Evolutionary conservation across 2,113 vertebrate species (phyloP), one percentile per base, ranked within the genome.

Genomic region (Ptychochromis oligacanthus): DNA sequence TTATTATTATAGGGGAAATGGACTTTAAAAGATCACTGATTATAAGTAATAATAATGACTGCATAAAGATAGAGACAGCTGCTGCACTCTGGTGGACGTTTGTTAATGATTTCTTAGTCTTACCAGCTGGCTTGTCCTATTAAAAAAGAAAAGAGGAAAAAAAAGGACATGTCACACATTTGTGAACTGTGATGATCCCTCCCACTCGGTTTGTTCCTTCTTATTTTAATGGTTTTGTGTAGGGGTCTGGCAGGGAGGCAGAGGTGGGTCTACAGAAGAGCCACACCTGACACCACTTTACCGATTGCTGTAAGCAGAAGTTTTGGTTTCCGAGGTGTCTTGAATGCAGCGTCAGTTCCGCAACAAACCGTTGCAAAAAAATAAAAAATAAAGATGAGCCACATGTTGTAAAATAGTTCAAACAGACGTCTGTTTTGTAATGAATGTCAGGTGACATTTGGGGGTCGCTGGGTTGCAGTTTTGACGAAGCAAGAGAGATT

Each of bases 321-420:
- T 49, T 46, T 28, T 49, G 1, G 4, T 54, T 75, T 79, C 72
- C 56, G 59, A 87, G 12, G 17, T 36, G 3, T 3, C 0, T 0
- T 72, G 43, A 88, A 92, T 3, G 84, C 82, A 74, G 3, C 61
- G 52, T 38, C 6, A 15, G 5, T 57, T 34, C 2, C 57, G 20
- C 43, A 65, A 65, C 40, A 65, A n/a, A 2, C 43, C 1, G 49
- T 70, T 70, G 15, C 26, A 70, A 18, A 18, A 70, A n/a, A n/a
- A n/a, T n/a, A n/a, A n/a, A n/a, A n/a, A 49, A 70, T 28, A 49
- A 70, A 70, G 28, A 28, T 70, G 9, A 17, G 65, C 0, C 43
- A 28, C 5, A 4, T 26, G 22, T 11, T 49, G 14, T 7, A 2
- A 46, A 67, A 67, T 49, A 70, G 64, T 10, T 31, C 28, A 31